phyloP scores from a whole-genome alignment of 2,888 invertebrate genomes.

The Meta bourneti region DNA sequence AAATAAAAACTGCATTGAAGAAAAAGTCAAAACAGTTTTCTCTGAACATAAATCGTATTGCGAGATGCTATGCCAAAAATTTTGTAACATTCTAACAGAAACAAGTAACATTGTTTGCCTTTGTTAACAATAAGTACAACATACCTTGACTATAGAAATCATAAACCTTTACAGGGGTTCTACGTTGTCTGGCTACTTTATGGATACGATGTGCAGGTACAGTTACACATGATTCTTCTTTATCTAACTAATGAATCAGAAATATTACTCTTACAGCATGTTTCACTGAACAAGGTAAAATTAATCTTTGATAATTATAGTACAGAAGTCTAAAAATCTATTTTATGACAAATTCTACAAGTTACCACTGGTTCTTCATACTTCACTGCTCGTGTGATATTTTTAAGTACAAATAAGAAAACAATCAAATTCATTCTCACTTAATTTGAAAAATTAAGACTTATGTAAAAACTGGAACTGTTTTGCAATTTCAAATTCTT shows the following conservation, averaged over 20 bases:
- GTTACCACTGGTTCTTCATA: not conserved
- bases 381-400: too few species aligned
- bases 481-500: too few species aligned
- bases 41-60: too few species aligned
- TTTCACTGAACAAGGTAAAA: not conserved
- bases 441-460: too few species aligned
- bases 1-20: not conserved
- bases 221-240: slow-evolving; percentile 78
- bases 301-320: not conserved
- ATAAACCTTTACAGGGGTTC: slow-evolving; percentile 78
- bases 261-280: not conserved
- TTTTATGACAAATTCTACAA: not conserved
- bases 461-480: too few species aligned
- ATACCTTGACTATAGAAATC: slow-evolving; percentile 78
- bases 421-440: too few species aligned
- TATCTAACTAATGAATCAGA: slow-evolving; percentile 57
- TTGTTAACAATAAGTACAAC: too few species aligned
- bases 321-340: not conserved
- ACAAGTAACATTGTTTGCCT: not conserved
- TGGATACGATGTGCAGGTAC: slow-evolving; percentile 78
- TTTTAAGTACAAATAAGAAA: too few species aligned
- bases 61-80: not conserved
- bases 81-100: not conserved
- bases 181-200: slow-evolving; percentile 78
- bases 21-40: too few species aligned